These are phyloP conservation scores for Monochamus saltuarius DNA, from an alignment of 1,140 invertebrate genomes.

Conservation along the genomic window DNA sequence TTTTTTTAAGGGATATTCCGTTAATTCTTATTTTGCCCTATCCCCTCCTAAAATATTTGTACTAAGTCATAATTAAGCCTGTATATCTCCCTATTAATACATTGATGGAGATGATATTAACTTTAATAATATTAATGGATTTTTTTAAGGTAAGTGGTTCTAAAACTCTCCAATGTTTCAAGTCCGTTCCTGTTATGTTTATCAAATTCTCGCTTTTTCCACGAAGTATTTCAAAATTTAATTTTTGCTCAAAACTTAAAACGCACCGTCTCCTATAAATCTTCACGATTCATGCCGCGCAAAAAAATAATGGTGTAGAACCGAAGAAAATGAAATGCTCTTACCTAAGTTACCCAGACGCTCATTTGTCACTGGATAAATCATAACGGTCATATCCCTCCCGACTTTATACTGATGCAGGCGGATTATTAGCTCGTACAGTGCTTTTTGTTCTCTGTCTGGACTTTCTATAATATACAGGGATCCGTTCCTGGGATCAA, in stretches of 20 bases:
- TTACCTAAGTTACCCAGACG: slow-evolving; percentile 64
- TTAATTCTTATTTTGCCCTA: too few relatives aligned
- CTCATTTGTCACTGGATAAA: slow-evolving; percentile 71
- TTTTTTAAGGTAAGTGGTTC: too few relatives aligned
- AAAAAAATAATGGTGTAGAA: background rate
- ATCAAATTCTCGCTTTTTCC: background rate
- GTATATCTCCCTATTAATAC: too few relatives aligned
- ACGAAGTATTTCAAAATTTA: background rate
- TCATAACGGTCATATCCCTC: slow-evolving; percentile 67
- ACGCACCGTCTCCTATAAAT: background rate
- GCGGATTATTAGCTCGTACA: slow-evolving; percentile 68
- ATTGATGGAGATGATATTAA: too few relatives aligned
- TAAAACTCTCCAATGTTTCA: background rate
- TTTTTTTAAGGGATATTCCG: too few relatives aligned
- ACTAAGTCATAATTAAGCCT: too few relatives aligned
- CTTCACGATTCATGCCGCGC: background rate
- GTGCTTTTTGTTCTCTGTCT: slow-evolving; percentile 65
- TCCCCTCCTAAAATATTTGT: too few relatives aligned
- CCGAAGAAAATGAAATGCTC: slow-evolving; percentile 16
- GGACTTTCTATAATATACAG: slow-evolving; percentile 68
- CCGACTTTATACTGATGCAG: slow-evolving; percentile 66
- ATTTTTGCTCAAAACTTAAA: background rate
- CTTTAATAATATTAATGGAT: too few relatives aligned
- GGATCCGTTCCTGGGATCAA: slow-evolving; percentile 72
- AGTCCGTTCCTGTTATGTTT: background rate